phyloP scores from a whole-genome alignment of 2,797 vertebrate species.

The Myoxocephalus aenaeus region DNA sequence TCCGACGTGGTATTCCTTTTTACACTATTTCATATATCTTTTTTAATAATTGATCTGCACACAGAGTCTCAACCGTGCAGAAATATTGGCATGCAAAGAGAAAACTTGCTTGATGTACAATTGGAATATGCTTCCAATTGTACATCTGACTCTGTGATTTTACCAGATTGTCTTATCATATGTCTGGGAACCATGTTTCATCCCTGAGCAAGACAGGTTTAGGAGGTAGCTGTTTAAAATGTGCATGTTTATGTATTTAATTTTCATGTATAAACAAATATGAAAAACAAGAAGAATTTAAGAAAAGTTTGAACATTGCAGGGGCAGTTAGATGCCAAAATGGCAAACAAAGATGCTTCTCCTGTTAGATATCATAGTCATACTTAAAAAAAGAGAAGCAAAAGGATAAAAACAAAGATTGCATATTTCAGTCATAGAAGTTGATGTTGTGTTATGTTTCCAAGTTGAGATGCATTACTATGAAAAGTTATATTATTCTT shows the following conservation, averaged over 20 bases:
- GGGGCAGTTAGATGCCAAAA: background rate
- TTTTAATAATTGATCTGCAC: slow-evolving; percentile 10
- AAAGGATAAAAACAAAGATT: background rate
- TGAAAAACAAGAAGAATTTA: background rate
- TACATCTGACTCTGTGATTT: slow-evolving; percentile 5
- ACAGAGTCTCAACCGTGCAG: background rate
- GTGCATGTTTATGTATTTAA: background rate
- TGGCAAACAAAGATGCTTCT: background rate
- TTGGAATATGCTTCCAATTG: slow-evolving; percentile 8
- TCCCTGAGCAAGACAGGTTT: background rate
- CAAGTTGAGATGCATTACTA: background rate
- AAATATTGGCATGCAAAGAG: background rate
- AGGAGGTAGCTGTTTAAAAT: background rate
- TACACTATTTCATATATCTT: background rate
- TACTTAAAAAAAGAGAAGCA: background rate
- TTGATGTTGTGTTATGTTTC: background rate
- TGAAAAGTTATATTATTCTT: background rate
- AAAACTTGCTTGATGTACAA: slow-evolving; percentile 10
- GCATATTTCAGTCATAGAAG: background rate
- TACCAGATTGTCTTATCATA: background rate
- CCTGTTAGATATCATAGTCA: background rate
- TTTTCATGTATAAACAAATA: background rate
- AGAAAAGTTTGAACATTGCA: background rate
- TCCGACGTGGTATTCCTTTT: background rate
- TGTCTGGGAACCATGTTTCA: slow-evolving; percentile 1